Evolutionary conservation across 2,888 invertebrate genomes (phyloP), one percentile per base, ranked within the genome.

Genomic region (Xylocampa areola): DNA sequence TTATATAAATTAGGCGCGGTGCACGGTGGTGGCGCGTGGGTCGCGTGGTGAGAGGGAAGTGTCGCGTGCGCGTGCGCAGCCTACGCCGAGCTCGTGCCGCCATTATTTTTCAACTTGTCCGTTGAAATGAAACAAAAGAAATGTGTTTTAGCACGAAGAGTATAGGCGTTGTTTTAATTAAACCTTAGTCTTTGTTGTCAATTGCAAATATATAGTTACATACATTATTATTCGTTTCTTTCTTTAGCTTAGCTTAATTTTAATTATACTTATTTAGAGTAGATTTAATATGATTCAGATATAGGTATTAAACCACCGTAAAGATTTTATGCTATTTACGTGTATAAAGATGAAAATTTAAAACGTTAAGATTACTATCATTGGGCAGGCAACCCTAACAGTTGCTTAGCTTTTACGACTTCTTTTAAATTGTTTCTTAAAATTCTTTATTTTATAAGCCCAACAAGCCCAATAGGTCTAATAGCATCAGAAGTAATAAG

Each of bases 31-130:
- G 61, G 53, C 62, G 89, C 89, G 90, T 89, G 86, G 91, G 89
- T 72, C 64, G 84, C 53, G 61, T 81, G 82, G 84, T 81, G 85
- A 83, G 86, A 86, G 85, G 84, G 77, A 81, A 80, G 77, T 80
- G 85, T 84, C 84, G 85, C 80, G 82, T 84, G 90, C 91, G 88
- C 87, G 81, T 76, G 86, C 83, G 81, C 90, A 76, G 78, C 91
- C 91, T 87, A 91, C 92, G 89, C 87, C 40, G 55, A 81, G 79
- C 84, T 78, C 77, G 85, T 82, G 84, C 81, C 82, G 80, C 80
- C 81, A 84, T 88, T 86, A 73, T 65, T 88, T 88, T 88, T 85
- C 80, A 78, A 84, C 74, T 76, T 76, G 72, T 65, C 80, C 77
- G 79, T 84, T 79, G 75, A 84, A 87, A 82, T 73, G 73, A 85